Percentiles rank a stretch among this genome's conserved stretches.
phyloP scores from a whole-genome alignment of 2,113 vertebrate species.

The Marmota flaviventris region DNA sequence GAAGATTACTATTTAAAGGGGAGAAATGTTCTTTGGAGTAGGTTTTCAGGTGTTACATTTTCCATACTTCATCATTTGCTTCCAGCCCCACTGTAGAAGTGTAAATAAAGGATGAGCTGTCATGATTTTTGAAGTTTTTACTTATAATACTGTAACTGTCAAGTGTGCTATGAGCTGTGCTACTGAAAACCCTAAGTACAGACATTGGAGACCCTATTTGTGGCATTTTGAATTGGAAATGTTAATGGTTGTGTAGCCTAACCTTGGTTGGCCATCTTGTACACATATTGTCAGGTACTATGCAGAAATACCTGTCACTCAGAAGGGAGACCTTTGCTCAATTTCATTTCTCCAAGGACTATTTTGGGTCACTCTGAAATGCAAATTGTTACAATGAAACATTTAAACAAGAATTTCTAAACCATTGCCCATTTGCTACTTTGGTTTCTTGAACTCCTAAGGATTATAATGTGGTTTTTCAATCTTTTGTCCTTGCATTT shows the following conservation, averaged over 20 bases:
- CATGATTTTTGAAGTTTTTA: neutral
- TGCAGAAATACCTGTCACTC: neutral
- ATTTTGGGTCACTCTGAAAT: slow-evolving; percentile 24
- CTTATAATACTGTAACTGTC: neutral
- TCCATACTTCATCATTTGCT: neutral
- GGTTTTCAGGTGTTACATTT: neutral
- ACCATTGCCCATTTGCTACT: neutral
- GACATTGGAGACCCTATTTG: neutral
- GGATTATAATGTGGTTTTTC: neutral
- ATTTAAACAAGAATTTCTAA: slow-evolving; percentile 1
- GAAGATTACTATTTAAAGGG: neutral
- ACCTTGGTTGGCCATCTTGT: neutral
- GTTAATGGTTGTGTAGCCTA: neutral
- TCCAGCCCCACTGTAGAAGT: too few relatives aligned
- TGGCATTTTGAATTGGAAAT: neutral
- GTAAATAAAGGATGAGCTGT: neutral
- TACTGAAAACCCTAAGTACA: neutral
- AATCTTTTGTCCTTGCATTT: neutral
- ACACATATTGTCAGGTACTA: neutral
- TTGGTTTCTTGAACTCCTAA: slow-evolving; percentile 10
- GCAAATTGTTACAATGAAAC: slow-evolving; percentile 36
- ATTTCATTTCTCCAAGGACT: neutral
- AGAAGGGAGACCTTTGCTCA: neutral
- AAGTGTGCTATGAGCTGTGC: neutral
- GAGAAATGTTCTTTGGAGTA: neutral